phyloP scores from a whole-genome alignment of 2,113 vertebrate genomes.

The Oryzias javanicus region DNA sequence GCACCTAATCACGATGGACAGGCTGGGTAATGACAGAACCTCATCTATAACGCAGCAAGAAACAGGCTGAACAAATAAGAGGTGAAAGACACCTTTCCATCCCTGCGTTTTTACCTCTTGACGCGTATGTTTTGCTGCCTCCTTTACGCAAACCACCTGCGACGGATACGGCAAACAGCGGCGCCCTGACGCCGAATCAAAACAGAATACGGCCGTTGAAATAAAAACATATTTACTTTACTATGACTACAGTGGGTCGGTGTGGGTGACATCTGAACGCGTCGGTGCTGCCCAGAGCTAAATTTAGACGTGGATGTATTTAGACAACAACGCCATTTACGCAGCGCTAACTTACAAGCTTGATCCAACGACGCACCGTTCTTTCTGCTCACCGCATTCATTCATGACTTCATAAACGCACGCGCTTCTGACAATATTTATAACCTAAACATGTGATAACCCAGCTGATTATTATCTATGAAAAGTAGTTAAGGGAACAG shows the following conservation, averaged over 20 bases:
- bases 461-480: not conserved
- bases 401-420: not conserved
- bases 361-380: not conserved
- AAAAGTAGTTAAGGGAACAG: conserved; percentile 9
- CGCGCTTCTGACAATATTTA: not conserved
- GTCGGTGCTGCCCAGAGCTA: conserved; percentile 49
- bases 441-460: not conserved
- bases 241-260: conserved; percentile 8
- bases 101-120: conserved; percentile 9
- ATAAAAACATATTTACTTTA: conserved; percentile 5
- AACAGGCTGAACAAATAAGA: conserved; percentile 11
- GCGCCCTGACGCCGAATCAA: conserved; percentile 8
- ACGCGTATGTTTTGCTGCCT: conserved; percentile 40
- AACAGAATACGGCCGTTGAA: not conserved
- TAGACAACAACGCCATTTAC: conserved; percentile 27
- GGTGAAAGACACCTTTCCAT: not conserved
- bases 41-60: not conserved
- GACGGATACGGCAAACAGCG: conserved; percentile 10
- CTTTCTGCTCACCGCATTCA: not conserved
- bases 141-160: conserved; percentile 60
- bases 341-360: conserved; percentile 15
- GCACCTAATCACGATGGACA: conserved; percentile 36
- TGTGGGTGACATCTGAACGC: conserved; percentile 16
- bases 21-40: conserved; percentile 46
- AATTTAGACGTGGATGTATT: conserved; percentile 59